Conservation (phyloP, 2,888 invertebrate species). For the Pseudoips prasinana region DNA sequence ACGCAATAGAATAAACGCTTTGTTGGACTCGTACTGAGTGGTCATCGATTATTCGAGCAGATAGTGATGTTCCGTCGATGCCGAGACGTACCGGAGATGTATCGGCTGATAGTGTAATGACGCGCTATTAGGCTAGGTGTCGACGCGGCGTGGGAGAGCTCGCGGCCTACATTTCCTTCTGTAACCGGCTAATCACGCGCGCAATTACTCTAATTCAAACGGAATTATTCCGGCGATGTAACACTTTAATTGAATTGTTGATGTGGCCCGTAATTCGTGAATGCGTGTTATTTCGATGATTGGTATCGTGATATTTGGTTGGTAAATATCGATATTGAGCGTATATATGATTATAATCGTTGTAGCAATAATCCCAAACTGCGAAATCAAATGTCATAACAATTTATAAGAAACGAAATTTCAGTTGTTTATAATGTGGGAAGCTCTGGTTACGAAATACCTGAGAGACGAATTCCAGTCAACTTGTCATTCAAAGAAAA, state of each 20-base stretch:
- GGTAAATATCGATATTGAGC: constrained; percentile 40
- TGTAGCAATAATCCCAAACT: constrained; percentile 29
- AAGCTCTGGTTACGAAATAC: constrained; percentile 31
- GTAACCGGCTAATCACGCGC: constrained; percentile 63
- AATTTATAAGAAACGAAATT: constrained; percentile 28
- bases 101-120: constrained; percentile 75
- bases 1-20: constrained; percentile 60
- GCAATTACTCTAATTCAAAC: constrained; percentile 77
- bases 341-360: constrained; percentile 29
- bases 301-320: constrained; percentile 45
- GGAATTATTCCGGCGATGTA: constrained; percentile 67
- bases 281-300: constrained; percentile 47
- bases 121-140: constrained; percentile 72
- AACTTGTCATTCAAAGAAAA: constrained; percentile 46
- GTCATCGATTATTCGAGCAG: constrained; percentile 56
- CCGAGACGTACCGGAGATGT: constrained; percentile 55
- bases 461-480: constrained; percentile 37
- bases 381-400: constrained; percentile 34
- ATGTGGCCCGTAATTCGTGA: constrained; percentile 43
- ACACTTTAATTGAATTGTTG: constrained; percentile 76
- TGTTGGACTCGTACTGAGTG: constrained; percentile 54
- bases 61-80: constrained; percentile 61
- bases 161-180: constrained; percentile 66
- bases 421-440: constrained; percentile 27
- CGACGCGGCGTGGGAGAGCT: constrained; percentile 73